Evolutionary conservation across 2,888 invertebrate genomes (phyloP), one percentile per base, ranked within the genome.

Genomic region (Ornithoptera priamus): DNA sequence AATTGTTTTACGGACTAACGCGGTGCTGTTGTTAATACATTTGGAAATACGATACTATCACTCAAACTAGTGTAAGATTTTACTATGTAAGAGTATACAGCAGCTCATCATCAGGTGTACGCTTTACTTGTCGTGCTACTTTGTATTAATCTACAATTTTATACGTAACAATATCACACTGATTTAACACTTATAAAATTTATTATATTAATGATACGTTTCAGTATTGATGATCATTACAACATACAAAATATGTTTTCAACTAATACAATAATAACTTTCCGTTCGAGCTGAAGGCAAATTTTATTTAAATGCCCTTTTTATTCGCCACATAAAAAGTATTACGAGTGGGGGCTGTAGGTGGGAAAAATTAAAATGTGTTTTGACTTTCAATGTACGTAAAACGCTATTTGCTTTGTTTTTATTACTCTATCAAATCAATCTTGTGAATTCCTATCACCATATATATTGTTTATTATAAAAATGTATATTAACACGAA

Each of bases 221-320:
- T 1, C 0, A 50, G 18, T 15, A 17, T 15, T 50, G 18, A 1
- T 50, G 18, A 2, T 17, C 50, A 50, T 50, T 50, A 50, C 17
- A 18, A 36, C 15, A 36, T 39, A 15, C 5, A 20, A 36, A 63
- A 64, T 56, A 63, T 10, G 64, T 64, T 53, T 53, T 39, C 50
- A 50, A 53, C 46, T 68, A 64, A 68, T 64, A 60, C 59, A 68
- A 68, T 68, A 64, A 62, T 62, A 58, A 67, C 62, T 62, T 53
- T 66, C 63, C 18, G 50, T 63, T 39, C 17, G 53, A 68, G 50
- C 50, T 57, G 20, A 50, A 63, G 46, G 62, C 12, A 39, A 59
- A 64, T 64, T 68, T 69, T 58, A 65, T 65, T 65, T 69, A 69
- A 39, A 69, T 61, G 17, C 36, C 46, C 65, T 62, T 69, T 65